phyloP scores from a whole-genome alignment of 2,888 invertebrate species.

The Lordiphosa fenestrarum region DNA sequence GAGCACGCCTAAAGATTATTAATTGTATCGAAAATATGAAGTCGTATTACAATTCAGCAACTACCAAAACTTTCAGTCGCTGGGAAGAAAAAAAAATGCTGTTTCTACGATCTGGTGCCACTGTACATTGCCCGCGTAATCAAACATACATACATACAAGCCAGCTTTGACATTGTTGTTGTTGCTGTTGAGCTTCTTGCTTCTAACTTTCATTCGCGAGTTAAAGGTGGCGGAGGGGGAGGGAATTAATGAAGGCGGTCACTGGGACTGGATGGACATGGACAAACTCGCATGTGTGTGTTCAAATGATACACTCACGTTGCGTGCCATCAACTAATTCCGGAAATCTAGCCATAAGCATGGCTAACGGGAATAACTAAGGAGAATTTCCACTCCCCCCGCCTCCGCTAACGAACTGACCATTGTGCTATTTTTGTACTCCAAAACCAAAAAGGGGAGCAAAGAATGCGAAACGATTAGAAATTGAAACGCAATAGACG shows the following conservation, averaged over 20 bases:
- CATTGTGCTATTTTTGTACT: constrained; percentile 14
- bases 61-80: too few species aligned
- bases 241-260: constrained; percentile 5
- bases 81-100: too few species aligned
- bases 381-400: constrained; percentile 26
- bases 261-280: constrained; percentile 3
- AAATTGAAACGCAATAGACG: constrained; percentile 47
- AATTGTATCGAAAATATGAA: too few species aligned
- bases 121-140: neutral
- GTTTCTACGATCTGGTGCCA: neutral
- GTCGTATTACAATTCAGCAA: too few species aligned
- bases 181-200: neutral
- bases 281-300: constrained; percentile 14
- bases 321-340: constrained; percentile 60
- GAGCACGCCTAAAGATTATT: too few species aligned
- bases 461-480: constrained; percentile 25
- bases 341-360: constrained; percentile 54
- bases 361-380: constrained; percentile 44
- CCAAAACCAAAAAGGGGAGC: constrained; percentile 17
- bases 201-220: neutral
- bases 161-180: constrained; percentile 2
- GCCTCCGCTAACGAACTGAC: constrained; percentile 17
- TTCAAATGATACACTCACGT: constrained; percentile 33
- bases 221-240: neutral
- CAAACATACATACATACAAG: neutral